phyloP scores from a whole-genome alignment of 2,888 invertebrate genomes.

The Vandiemenella viatica region DNA sequence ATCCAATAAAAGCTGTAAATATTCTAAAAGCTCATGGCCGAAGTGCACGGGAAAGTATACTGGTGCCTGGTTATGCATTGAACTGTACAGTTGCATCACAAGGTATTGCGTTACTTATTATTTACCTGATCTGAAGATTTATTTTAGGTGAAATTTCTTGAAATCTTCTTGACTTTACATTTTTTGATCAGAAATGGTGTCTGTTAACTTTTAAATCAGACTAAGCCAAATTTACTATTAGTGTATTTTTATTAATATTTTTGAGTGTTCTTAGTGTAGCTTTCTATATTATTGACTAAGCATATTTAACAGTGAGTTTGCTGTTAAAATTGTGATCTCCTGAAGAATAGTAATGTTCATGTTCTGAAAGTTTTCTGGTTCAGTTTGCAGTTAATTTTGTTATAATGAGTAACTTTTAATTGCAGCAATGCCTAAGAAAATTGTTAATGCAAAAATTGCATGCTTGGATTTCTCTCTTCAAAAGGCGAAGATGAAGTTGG shows the following conservation, averaged over 20 bases:
- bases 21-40: conserved; percentile 94
- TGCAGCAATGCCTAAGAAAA: conserved; percentile 67
- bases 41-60: conserved; percentile 79
- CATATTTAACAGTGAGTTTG: no score
- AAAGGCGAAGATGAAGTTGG: conserved; percentile 99
- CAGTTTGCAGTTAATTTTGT: background rate
- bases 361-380: no score
- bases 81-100: conserved; percentile 98
- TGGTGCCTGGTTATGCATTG: conserved; percentile 86
- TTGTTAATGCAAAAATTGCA: conserved; percentile 88
- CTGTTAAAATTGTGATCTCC: background rate
- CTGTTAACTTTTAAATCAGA: no score
- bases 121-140: no score
- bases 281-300: no score
- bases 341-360: no score
- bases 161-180: no score
- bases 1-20: conserved; percentile 94
- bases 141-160: no score
- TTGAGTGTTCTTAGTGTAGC: no score
- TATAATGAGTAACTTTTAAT: conserved; percentile 8
- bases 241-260: no score
- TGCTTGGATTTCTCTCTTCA: conserved; percentile 95
- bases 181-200: no score
- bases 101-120: conserved; percentile 27
- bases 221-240: no score